Evolutionary conservation across 2,888 invertebrate genomes (phyloP), one percentile per base, ranked within the genome.

Genomic region (Hirtodrosophila alboralis): DNA sequence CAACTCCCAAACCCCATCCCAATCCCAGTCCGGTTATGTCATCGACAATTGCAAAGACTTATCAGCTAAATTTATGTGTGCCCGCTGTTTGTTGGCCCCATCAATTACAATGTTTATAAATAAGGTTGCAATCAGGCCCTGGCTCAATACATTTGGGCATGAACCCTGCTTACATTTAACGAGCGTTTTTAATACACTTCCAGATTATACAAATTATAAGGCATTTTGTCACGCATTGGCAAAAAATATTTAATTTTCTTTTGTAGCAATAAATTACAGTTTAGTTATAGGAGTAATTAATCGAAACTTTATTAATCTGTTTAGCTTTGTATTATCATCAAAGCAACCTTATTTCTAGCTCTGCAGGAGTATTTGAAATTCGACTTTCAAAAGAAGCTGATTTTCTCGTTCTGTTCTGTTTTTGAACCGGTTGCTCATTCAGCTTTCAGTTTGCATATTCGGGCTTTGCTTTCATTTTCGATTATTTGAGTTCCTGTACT

Each of bases 381-480:
- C n/a, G n/a, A n/a, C n/a, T n/a, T n/a, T n/a, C n/a, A n/a, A n/a
- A n/a, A n/a, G 1, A 28, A 30, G 36, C 14, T 31, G 30, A 16
- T 36, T n/a, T n/a, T n/a, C n/a, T n/a, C n/a, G n/a, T n/a, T 34
- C 28, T 27, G 52, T 54, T 62, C 54, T 43, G 37, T 47, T 28
- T 12, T 23, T 13, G 18, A 75, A 69, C 59, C 52, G 63, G 69
- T 73, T 68, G 57, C 37, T 53, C 47, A 56, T 34, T 49, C 49
- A 14, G 58, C 52, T 53, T 51, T 61, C 26, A 27, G 31, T 31
- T 18, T 3, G 18, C 18, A 18, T 4, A 8, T 14, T 10, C 16
- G 26, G 23, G n/a, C 12, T 36, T 49, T 53, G 67, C 53, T 66
- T 67, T 66, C 73, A 69, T 57, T 69, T 69, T 72, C 48, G 52